These are phyloP conservation scores for Trichogramma dendrolimi DNA, from an alignment of 2,888 invertebrate species.

Conservation along the genomic window DNA sequence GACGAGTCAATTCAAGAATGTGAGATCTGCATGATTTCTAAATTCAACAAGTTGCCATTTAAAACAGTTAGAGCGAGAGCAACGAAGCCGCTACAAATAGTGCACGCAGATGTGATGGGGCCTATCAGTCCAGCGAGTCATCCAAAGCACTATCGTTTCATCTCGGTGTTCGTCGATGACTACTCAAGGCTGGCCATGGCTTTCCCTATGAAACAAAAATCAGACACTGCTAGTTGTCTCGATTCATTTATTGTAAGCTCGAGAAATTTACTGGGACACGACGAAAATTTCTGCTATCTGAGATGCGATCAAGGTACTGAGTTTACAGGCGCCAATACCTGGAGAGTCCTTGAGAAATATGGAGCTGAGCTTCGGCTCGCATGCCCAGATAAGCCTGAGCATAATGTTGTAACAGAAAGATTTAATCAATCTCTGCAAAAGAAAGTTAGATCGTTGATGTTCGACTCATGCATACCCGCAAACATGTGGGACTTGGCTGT, in stretches of 20 bases:
- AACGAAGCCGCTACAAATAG: constrained; percentile 26
- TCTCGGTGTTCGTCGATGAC: constrained; percentile 29
- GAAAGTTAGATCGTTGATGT: constrained; percentile 3
- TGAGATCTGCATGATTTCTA: constrained; percentile 29
- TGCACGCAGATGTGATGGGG: constrained; percentile 31
- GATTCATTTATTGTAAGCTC: constrained; percentile 5
- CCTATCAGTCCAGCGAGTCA: constrained; percentile 21
- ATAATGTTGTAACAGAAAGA: neutral
- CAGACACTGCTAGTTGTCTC: constrained; percentile 4
- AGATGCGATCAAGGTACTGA: neutral
- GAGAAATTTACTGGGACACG: constrained; percentile 3
- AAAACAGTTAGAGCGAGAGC: constrained; percentile 20
- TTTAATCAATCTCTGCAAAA: neutral
- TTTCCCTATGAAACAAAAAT: constrained; percentile 27
- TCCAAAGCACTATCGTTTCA: constrained; percentile 25
- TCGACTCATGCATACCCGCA: constrained; percentile 15
- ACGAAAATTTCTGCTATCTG: neutral
- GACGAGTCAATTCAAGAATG: constrained; percentile 30
- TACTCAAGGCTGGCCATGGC: constrained; percentile 31
- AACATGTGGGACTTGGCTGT: constrained; percentile 27
- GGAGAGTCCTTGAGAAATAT: neutral
- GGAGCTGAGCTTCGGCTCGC: constrained; percentile 3
- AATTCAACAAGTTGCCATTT: constrained; percentile 31
- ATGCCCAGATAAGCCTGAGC: neutral
- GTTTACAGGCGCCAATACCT: constrained; percentile 5